A percentile compares a stretch with the other conserved stretches of the same genome.
Conservation (phyloP, 1,140 invertebrate species). For the Physella acuta region DNA sequence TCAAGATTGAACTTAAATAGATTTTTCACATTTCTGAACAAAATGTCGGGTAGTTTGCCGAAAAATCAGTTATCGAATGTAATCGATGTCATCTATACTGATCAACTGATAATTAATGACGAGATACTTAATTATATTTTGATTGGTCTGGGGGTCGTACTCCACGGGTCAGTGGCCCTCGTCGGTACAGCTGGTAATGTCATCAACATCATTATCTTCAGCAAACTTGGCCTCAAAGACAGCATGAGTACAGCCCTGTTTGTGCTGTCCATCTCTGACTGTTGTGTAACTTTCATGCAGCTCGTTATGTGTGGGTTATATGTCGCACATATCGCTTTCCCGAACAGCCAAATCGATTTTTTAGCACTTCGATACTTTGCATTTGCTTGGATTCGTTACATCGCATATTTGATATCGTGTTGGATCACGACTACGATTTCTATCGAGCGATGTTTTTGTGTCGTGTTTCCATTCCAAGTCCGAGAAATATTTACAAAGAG, state of each 20-base stretch:
- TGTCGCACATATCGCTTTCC: not conserved
- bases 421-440: not conserved
- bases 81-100: no score
- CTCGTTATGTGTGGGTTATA: not conserved
- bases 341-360: not conserved
- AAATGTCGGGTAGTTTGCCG: no score
- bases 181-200: not conserved
- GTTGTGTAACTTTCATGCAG: not conserved
- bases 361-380: not conserved
- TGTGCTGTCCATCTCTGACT: not conserved
- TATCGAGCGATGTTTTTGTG: not conserved
- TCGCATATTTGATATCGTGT: not conserved
- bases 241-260: constrained; percentile 9
- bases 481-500: not conserved
- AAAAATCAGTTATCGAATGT: no score
- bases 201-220: not conserved
- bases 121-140: not conserved
- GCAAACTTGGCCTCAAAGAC: not conserved
- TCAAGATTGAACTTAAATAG: no score
- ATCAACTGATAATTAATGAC: no score
- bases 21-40: no score
- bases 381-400: not conserved
- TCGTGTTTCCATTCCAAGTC: not conserved
- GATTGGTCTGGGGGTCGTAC: not conserved
- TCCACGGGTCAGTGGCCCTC: not conserved